phyloP scores from a whole-genome alignment of 1,140 invertebrate species.

The Chionoecetes opilio region DNA sequence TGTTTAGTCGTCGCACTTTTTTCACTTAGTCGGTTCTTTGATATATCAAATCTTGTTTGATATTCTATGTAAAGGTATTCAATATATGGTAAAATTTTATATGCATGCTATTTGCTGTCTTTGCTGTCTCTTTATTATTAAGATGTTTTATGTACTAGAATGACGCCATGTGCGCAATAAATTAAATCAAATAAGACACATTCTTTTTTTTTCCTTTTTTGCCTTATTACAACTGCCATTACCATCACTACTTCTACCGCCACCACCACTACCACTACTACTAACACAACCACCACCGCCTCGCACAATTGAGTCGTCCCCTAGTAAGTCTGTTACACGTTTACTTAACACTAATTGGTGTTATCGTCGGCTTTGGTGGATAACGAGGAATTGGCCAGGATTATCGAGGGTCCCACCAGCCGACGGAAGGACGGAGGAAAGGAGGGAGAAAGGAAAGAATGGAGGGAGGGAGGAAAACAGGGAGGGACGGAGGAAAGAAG shows the following conservation, averaged over 20 bases:
- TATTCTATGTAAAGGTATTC: no score
- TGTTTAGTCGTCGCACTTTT: no score
- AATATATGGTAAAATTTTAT: no score
- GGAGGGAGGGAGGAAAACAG: neutral
- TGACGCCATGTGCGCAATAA: no score
- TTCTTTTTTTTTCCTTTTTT: no score
- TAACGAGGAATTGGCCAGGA: constrained; percentile 33
- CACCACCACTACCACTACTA: neutral
- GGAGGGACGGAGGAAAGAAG: neutral
- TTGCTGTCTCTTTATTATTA: no score
- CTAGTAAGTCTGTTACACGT: constrained; percentile 62
- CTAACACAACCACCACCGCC: no score
- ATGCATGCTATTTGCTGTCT: no score
- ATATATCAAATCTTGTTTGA: no score
- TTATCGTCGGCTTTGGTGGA: constrained; percentile 45
- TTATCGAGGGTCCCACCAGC: neutral
- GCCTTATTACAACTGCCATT: neutral
- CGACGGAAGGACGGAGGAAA: neutral
- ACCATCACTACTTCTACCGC: neutral
- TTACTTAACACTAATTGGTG: constrained; percentile 68
- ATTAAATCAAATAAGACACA: no score
- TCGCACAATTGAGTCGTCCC: constrained; percentile 45
- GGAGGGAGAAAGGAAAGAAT: neutral
- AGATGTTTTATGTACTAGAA: no score
- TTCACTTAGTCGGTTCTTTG: no score